Evolutionary conservation across 2,113 vertebrate species (phyloP).

Genomic region (Entomyzon cyanotis): DNA sequence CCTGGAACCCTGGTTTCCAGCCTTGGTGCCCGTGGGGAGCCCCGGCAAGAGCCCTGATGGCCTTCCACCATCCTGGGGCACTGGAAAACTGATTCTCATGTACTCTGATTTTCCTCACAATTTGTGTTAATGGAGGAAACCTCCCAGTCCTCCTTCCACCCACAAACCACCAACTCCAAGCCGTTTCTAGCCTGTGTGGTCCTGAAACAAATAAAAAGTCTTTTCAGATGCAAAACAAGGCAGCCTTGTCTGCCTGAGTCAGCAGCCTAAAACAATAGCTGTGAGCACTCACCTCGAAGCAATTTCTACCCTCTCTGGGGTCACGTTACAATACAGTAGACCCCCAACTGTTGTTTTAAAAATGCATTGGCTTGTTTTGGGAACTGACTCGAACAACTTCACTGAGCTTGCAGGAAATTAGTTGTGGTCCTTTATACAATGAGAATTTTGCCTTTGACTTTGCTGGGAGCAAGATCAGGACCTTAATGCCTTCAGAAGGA

Average conservation of each 20-base stretch:
- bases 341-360: slow-evolving; percentile 20
- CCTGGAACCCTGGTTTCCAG: background rate
- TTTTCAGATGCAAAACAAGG: slow-evolving; percentile 41
- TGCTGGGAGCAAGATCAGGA: slow-evolving; percentile 28
- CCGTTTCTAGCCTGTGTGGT: slow-evolving; percentile 31
- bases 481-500: slow-evolving; percentile 3
- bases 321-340: slow-evolving; percentile 2
- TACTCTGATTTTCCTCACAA: background rate
- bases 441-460: slow-evolving; percentile 50
- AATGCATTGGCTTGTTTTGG: slow-evolving; percentile 47
- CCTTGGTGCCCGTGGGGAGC: fast-evolving
- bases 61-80: fast-evolving
- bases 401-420: slow-evolving; percentile 4
- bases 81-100: background rate
- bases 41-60: background rate
- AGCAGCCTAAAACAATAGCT: slow-evolving; percentile 50
- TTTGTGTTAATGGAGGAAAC: background rate
- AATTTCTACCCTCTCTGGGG: slow-evolving; percentile 24
- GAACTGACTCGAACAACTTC: background rate
- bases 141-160: background rate
- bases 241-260: slow-evolving; percentile 23
- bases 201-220: background rate
- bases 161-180: background rate
- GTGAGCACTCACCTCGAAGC: slow-evolving; percentile 2
- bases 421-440: background rate